These are phyloP conservation scores for Mycetomoellerius zeteki DNA, from an alignment of 1,140 invertebrate genomes.

Conservation along the genomic window DNA sequence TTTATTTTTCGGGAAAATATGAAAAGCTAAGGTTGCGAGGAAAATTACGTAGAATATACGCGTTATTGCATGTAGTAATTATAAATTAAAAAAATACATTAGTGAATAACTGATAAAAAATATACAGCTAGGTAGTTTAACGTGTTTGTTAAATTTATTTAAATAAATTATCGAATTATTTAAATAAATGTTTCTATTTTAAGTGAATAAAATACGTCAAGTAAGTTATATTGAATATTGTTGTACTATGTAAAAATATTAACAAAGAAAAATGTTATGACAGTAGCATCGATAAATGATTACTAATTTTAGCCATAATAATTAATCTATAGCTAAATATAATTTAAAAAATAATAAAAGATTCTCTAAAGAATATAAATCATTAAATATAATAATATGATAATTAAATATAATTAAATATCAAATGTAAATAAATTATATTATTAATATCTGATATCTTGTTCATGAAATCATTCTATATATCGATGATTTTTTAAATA, in stretches of 20 bases:
- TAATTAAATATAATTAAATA: background rate
- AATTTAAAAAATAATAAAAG: too few relatives aligned
- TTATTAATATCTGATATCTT: background rate
- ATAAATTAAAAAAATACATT: background rate
- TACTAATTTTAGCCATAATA: background rate
- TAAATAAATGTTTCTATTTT: background rate
- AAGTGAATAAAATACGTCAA: background rate
- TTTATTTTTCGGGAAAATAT: background rate
- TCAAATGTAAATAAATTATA: slow-evolving; percentile 2
- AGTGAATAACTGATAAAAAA: background rate
- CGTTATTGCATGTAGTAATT: background rate
- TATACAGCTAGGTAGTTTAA: background rate
- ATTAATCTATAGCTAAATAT: background rate
- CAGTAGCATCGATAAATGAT: background rate
- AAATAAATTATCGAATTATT: background rate
- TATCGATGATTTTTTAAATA: background rate
- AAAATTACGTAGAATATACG: background rate
- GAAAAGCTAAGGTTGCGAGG: background rate
- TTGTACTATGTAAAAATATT: background rate
- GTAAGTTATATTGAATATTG: background rate
- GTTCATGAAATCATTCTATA: background rate
- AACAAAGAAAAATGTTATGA: background rate
- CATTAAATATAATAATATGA: background rate
- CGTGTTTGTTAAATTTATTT: background rate
- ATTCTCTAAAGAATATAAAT: too few relatives aligned